Evolutionary conservation across 1,140 invertebrate species (phyloP), one percentile per base, ranked within the genome.

Genomic region (Brachionus rubens): DNA sequence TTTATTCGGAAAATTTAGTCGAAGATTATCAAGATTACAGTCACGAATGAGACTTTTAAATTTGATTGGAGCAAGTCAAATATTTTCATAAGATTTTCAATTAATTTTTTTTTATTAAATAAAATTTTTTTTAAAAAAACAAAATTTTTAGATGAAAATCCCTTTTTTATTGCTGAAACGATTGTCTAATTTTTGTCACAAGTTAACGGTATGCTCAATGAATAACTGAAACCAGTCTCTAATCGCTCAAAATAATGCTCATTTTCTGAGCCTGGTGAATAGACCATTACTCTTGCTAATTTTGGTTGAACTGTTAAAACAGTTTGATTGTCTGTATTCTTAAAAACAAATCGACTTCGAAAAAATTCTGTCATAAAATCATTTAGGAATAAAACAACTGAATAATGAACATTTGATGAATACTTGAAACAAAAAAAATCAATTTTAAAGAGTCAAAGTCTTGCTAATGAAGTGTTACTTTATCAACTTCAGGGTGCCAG

Each of bases 261-360:
- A 41, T 65, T 65, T 65, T 65, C 59, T 10, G 59, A 65, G 33
- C 59, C 59, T 28, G 59, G 40, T 21, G 59, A 65, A 65, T 26
- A 65, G 7, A 65, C 16, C n/a, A 65, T 16, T 30, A 65, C 59
- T 43, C 59, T 41, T 6, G 36, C 59, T 3, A 43, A 19, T 43
- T 65, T 65, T 65, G 59, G 59, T n/a, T 65, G 59, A 43, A 65
- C 43, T 12, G 59, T 65, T 5, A 65, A 26, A 24, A 65, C 41
- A 19, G 24, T 65, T 0, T 36, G 19, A 4, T 36, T 41, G n/a
- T 65, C 41, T 19, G 30, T 3, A 65, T 65, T 65, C 21, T 65
- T 16, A 12, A 65, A 65, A 43, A 65, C 16, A 43, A 24, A 36
- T 65, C 59, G 41, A 12, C 59, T 43, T 19, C 36, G 36, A 26